These are phyloP conservation scores for Drosophila bipectinata DNA, from an alignment of 1,140 invertebrate species.

Conservation along the genomic window DNA sequence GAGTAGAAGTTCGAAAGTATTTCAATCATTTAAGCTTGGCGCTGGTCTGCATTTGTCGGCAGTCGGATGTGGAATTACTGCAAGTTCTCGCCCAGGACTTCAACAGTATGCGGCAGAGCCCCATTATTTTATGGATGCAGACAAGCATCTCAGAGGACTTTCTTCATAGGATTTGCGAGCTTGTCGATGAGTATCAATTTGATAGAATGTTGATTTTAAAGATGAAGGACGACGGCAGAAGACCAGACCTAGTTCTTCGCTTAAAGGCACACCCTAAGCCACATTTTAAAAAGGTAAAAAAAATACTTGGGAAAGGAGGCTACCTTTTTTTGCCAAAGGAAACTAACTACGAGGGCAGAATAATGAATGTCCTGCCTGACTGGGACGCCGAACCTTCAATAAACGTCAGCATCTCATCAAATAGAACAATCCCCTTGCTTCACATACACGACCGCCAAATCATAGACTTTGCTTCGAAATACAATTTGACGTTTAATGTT, in stretches of 20 bases:
- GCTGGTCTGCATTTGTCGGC: constrained; percentile 26
- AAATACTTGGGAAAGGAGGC: neutral
- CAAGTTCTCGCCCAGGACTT: constrained; percentile 9
- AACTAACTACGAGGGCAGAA: constrained; percentile 12
- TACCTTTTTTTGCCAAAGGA: neutral
- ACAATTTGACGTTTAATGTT: neutral
- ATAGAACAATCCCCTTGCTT: neutral
- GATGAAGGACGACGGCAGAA: neutral
- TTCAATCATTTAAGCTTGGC: constrained; percentile 1
- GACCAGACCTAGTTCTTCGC: constrained; percentile 2
- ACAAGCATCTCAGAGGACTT: neutral
- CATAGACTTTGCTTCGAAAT: neutral
- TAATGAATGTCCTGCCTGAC: neutral
- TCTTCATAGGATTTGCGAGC: neutral
- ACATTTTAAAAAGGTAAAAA: neutral
- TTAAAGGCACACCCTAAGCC: neutral
- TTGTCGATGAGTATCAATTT: constrained; percentile 3
- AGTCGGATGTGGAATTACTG: neutral
- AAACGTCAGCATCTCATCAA: accelerated
- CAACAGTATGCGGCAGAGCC: constrained; percentile 9
- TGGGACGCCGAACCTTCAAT: no score
- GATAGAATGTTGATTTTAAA: constrained; percentile 19
- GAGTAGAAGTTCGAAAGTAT: neutral
- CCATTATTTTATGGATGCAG: constrained; percentile 12
- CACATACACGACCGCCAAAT: neutral